phyloP scores from a whole-genome alignment of 23 tunicate species.

The Botrylloides violaceus region DNA sequence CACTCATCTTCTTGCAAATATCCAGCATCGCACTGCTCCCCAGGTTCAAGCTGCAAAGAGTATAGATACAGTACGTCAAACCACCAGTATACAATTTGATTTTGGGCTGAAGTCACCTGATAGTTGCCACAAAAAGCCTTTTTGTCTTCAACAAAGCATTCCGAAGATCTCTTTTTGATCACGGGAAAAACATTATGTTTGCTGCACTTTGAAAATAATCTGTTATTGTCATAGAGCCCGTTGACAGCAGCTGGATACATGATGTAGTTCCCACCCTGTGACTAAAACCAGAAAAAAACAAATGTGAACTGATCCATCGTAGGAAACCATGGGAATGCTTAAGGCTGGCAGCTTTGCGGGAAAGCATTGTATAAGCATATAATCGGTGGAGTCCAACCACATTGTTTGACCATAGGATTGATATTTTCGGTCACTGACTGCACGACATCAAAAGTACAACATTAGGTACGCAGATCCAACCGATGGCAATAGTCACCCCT shows the following conservation, averaged over 20 bases:
- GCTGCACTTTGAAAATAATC: constrained; percentile 77
- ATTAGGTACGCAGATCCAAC: too few species aligned
- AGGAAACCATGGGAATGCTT: background rate
- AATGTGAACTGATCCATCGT: background rate
- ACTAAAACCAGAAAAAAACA: constrained; percentile 13
- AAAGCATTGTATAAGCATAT: background rate
- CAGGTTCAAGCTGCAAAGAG: constrained; percentile 52
- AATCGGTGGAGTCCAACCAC: too few species aligned
- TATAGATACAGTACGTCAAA: background rate
- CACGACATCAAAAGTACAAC: too few species aligned
- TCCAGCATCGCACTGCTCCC: constrained; percentile 91
- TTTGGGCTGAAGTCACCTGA: too few species aligned
- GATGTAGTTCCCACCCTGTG: constrained; percentile 74
- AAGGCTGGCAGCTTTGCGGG: background rate
- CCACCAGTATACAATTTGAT: too few species aligned
- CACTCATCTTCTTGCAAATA: constrained; percentile 45
- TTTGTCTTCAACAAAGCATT: constrained; percentile 53
- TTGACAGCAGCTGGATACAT: constrained; percentile 92
- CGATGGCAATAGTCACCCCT: too few species aligned
- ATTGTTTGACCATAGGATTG: too few species aligned
- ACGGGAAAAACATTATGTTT: constrained; percentile 47
- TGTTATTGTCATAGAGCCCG: constrained; percentile 68
- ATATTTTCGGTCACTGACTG: too few species aligned
- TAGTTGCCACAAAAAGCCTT: constrained; percentile 81
- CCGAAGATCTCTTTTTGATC: constrained; percentile 33